Percentiles rank a stretch among this genome's conserved stretches.
phyloP scores from a whole-genome alignment of 2,797 vertebrate species.

The Myotis myotis region DNA sequence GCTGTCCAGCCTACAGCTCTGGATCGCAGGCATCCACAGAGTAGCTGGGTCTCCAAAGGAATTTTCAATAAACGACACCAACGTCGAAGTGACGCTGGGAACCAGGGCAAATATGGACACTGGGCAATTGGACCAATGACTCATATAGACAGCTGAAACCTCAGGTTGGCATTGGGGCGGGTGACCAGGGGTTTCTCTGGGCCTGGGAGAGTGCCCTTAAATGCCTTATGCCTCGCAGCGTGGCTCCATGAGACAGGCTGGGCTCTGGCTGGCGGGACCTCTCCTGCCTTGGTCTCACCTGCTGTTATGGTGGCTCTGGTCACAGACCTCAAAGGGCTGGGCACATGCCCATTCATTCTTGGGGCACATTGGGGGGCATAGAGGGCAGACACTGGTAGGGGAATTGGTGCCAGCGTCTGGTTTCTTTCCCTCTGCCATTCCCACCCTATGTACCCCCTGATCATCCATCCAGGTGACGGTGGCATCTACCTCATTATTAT shows the following conservation, averaged over 20 bases:
- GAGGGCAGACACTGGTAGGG: not conserved
- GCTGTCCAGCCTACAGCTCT: not conserved
- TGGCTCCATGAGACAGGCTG: not conserved
- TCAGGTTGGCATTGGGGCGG: not conserved
- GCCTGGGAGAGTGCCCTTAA: not conserved
- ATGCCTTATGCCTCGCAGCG: not conserved
- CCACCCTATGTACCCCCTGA: not conserved
- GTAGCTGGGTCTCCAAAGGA: not conserved
- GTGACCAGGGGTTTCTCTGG: not conserved
- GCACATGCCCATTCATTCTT: not conserved
- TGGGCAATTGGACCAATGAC: not conserved
- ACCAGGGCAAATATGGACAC: not conserved
- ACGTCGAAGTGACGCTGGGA: not conserved
- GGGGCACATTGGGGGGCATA: fast-evolving
- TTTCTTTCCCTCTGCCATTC: not conserved
- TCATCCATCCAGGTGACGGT: not conserved
- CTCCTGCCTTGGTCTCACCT: not conserved
- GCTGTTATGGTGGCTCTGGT: not conserved
- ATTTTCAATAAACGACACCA: not conserved
- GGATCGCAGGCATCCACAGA: not conserved
- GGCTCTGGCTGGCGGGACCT: not conserved
- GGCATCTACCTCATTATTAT: not conserved
- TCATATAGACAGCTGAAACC: not conserved
- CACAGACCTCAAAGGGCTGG: not conserved
- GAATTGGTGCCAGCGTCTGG: not conserved